Percentiles rank a stretch among this genome's conserved stretches.
Conservation (phyloP, 2,888 invertebrate species). For the Ichneumoninae sp. region DNA sequence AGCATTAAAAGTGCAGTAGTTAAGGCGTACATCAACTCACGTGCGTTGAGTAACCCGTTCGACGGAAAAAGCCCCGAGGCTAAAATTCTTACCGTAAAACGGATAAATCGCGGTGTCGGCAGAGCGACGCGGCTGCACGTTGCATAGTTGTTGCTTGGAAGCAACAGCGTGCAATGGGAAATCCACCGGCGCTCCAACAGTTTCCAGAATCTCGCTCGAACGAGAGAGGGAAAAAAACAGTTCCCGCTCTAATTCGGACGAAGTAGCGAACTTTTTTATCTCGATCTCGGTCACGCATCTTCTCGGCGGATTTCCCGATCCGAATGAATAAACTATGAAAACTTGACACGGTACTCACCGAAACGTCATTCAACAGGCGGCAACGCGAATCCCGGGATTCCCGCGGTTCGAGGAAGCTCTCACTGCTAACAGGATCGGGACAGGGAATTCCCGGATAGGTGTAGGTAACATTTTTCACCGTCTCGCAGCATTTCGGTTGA, state of each 20-base stretch:
- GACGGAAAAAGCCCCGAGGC: background rate
- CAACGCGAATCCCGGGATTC: background rate
- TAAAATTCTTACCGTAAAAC: constrained; percentile 6
- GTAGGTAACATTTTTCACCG: background rate
- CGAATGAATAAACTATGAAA: background rate
- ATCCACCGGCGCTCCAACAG: background rate
- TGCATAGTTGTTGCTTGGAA: background rate
- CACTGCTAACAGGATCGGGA: background rate
- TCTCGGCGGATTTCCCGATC: background rate
- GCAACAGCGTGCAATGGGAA: constrained; percentile 3
- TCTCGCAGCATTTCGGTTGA: background rate
- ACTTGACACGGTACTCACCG: background rate
- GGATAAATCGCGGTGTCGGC: background rate
- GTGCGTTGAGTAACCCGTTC: background rate
- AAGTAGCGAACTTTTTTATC: background rate
- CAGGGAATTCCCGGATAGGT: constrained; percentile 14
- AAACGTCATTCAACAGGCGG: constrained; percentile 9
- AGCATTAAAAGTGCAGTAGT: background rate
- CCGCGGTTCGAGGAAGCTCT: background rate
- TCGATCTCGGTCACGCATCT: background rate
- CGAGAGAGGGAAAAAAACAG: background rate
- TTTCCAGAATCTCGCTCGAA: background rate
- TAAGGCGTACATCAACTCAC: background rate
- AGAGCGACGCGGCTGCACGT: background rate
- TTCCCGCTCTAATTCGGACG: background rate